Base-by-base conservation (phyloP, 1,140 invertebrate species). In the Drosophila miranda region DNA sequence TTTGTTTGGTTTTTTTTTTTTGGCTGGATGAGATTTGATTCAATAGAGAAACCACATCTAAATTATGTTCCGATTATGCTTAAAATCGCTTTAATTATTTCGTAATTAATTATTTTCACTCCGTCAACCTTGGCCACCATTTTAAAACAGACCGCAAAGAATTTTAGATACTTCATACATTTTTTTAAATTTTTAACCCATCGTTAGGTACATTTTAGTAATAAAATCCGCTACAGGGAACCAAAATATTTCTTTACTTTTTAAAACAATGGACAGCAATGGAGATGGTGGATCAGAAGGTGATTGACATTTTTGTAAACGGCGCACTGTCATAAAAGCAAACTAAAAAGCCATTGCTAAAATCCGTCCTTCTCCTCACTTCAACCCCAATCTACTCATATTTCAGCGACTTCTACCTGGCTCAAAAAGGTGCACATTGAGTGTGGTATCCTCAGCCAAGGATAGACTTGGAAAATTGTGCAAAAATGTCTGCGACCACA, bases 291-390 rank as follows among this genome's bases (percentile, higher is more conserved):
- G 30, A 19, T 26, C 34, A 59, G 42, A 28, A 34, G 48, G 64
- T 70, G 63, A 83, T 78, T 82, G 79, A 73, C 78, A 75, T 59
- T 78, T 56, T 75, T 56, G 51, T 56, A 72, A 72, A 49, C 57
- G 49, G 2, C 7, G 3, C 34, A 38, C 11, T 13, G 23, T 28
- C 53, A 38, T 70, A 30, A 70, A 70, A 72, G 41, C 34, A 28
- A 21, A 21, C 50, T 38, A 38, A 52, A 52, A 52, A 52, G 13
- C 38, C 28, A 72, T 72, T 44, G 46, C 57, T 54, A 72, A 55
- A 62, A 72, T 62, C 68, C 30, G 6, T 45, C 49, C 38, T 14
- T 42, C 16, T 21, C 7, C 23, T 48, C 62, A 6, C 11, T 55
- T 68, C 45, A 43, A 6, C 23, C 30, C 75, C 23, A 26, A 4